These are phyloP conservation scores for Oncorhynchus nerka DNA, from an alignment of 2,113 vertebrate genomes.

Conservation along the genomic window DNA sequence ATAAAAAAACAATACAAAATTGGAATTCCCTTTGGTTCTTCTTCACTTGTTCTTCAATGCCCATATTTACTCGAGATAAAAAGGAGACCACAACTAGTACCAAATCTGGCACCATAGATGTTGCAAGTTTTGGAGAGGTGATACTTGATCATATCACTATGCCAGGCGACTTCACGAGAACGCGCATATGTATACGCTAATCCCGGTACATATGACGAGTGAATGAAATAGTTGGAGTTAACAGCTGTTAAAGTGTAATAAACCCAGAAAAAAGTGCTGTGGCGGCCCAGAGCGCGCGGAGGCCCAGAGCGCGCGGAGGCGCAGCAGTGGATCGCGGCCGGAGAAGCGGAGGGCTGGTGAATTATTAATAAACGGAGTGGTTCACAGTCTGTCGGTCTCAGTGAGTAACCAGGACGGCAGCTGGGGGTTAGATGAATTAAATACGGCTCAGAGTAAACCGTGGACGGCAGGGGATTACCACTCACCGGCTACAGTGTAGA, in stretches of 20 bases:
- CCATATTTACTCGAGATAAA: conserved; percentile 34
- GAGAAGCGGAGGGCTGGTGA: conserved; percentile 68
- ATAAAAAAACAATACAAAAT: neutral
- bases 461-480: conserved; percentile 77
- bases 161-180: neutral
- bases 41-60: conserved; percentile 59
- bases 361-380: conserved; percentile 80
- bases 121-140: conserved; percentile 25
- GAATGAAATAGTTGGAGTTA: conserved; percentile 12
- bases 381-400: conserved; percentile 73
- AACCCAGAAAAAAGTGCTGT: conserved; percentile 34
- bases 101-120: conserved; percentile 35
- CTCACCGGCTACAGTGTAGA: conserved; percentile 71
- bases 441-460: conserved; percentile 76
- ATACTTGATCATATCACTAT: neutral
- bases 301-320: conserved; percentile 32
- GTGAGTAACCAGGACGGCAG: conserved; percentile 76
- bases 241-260: conserved; percentile 17
- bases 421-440: conserved; percentile 81
- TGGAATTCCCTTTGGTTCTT: conserved; percentile 26
- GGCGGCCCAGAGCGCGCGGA: conserved; percentile 4
- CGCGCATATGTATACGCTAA: neutral
- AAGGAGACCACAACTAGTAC: conserved; percentile 21
- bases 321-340: conserved; percentile 58
- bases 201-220: neutral